Evolutionary conservation across 2,797 vertebrate genomes (phyloP).

Genomic region (Sebastolobus altivelis): DNA sequence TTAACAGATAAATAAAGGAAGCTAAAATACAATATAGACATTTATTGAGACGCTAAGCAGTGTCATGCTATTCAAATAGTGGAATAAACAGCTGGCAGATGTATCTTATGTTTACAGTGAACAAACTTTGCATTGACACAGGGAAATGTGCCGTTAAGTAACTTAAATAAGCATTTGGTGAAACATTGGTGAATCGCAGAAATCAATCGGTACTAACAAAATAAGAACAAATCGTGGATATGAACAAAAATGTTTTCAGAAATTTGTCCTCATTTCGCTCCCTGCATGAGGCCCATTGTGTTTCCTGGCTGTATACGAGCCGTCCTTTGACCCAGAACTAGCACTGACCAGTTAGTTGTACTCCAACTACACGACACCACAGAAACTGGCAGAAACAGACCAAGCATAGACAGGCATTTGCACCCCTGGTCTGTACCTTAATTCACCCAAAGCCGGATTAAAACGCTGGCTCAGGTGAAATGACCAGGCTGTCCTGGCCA

Average conservation of each 20-base stretch:
- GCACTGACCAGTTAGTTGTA: constrained; percentile 27
- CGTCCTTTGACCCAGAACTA: constrained; percentile 21
- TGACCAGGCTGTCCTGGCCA: constrained; percentile 22
- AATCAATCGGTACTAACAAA: too few species aligned
- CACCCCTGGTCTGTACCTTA: constrained; percentile 10
- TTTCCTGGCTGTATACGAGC: constrained; percentile 7
- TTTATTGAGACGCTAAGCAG: not conserved
- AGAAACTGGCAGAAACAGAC: constrained; percentile 16
- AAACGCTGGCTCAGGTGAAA: constrained; percentile 42
- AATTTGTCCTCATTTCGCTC: too few species aligned
- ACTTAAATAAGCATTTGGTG: too few species aligned
- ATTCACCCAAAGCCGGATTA: constrained; percentile 57
- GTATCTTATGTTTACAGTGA: not conserved
- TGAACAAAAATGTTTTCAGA: accelerated
- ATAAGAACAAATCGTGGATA: too few species aligned
- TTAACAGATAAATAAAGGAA: constrained; percentile 11
- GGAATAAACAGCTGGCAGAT: not conserved
- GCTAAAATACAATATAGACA: not conserved
- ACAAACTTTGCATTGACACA: not conserved
- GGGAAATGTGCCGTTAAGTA: not conserved
- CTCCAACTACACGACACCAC: constrained; percentile 28
- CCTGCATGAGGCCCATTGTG: not conserved
- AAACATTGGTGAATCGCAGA: not conserved
- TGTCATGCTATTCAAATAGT: not conserved
- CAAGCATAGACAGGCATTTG: constrained; percentile 21